Evolutionary conservation across 2,888 invertebrate genomes (phyloP), one percentile per base, ranked within the genome.

Genomic region (Meghimatium bilineatum): DNA sequence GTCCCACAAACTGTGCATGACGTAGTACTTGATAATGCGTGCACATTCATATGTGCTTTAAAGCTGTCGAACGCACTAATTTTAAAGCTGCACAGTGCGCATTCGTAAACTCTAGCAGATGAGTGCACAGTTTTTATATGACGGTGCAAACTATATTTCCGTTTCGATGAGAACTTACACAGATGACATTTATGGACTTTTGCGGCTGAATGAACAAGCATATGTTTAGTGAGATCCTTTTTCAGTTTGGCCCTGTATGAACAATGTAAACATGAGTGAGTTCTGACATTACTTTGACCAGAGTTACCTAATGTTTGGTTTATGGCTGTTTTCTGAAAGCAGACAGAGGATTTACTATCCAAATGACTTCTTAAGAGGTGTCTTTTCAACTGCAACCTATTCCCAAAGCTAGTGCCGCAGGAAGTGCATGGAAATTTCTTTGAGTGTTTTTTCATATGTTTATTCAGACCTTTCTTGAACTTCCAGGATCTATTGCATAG

Each of bases 131-230:
- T 71, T 36, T 77, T 82, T n/a, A 82, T 23, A 38, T 76, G 82
- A 12, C 76, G 63, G 8, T 69, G 76, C 20, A 82, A 77, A 56
- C 76, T 76, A 56, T 77, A 76, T 49, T 71, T 82, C 8, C 82
- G 76, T 67, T 82, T 76, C 0, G 77, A 76, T 26, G 82, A 82
- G 52, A 82, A 82, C 17, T 67, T 67, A 29, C 82, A 82, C 0
- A 69, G 63, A 23, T 67, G 56, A 38, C 82, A 82, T 20, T 76
- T 77, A 26, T 76, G 77, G 29, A 56, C 23, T 36, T 77, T 82
- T 17, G 52, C 20, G 14, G 76, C 69, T 6, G 82, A n/a, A 29
- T 82, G 82, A 8, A 82, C 76, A 3, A 69, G n/a, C 77, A 77
- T 82, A 49, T 82, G 82, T 32, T 82, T 82, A 0, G 23, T 69